These are phyloP conservation scores for Pangasius mekongensis DNA, from an alignment of 2,797 vertebrate genomes.

Conservation along the genomic window DNA sequence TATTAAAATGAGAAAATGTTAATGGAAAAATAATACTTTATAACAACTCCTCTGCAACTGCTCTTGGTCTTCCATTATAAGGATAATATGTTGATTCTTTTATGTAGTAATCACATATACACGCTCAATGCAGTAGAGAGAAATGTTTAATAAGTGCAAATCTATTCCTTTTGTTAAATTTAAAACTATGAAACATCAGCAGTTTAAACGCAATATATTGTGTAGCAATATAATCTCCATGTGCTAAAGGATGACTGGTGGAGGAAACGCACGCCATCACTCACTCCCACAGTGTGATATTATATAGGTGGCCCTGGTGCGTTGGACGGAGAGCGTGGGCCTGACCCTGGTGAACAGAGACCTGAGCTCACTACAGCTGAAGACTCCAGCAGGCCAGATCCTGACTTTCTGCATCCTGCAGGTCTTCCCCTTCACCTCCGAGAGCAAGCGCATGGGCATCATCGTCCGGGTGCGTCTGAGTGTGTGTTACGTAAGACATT, in stretches of 20 bases:
- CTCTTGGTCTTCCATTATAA: too few relatives aligned
- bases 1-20: too few relatives aligned
- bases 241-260: neutral
- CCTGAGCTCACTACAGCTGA: conserved; percentile 91
- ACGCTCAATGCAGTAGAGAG: neutral
- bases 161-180: neutral
- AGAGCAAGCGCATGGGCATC: conserved; percentile 98
- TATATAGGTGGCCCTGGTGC: conserved; percentile 88
- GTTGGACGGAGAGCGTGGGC: conserved; percentile 95
- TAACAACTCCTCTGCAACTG: too few relatives aligned
- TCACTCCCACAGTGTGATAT: conserved; percentile 16
- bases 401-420: conserved; percentile 92
- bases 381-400: conserved; percentile 89
- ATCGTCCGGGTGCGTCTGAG: conserved; percentile 84
- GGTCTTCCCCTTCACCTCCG: conserved; percentile 96
- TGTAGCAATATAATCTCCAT: neutral
- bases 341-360: conserved; percentile 94
- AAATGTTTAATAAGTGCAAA: neutral
- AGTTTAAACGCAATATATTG: neutral
- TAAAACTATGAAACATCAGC: neutral
- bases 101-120: neutral
- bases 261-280: neutral
- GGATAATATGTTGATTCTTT: neutral
- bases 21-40: too few relatives aligned
- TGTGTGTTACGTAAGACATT: neutral